phyloP scores from a whole-genome alignment of 2,113 vertebrate genomes.

The Ornithorhynchus anatinus region DNA sequence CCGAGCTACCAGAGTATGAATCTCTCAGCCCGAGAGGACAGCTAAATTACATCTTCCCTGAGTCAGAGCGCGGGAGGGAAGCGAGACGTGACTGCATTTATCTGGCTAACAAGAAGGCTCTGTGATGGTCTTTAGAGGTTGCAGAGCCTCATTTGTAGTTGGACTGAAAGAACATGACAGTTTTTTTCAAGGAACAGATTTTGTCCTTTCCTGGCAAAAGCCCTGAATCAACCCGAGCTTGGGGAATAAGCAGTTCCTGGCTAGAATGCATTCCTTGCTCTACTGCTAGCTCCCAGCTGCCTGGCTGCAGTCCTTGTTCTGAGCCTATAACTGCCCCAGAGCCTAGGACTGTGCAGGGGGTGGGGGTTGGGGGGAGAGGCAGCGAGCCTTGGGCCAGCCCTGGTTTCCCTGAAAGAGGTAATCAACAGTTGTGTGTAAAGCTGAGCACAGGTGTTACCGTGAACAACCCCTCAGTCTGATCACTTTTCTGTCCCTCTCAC shows the following conservation, averaged over 20 bases:
- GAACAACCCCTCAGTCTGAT: too few species aligned
- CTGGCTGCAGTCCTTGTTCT: conserved; percentile 32
- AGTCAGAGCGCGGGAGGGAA: conserved; percentile 20
- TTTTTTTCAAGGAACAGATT: conserved; percentile 37
- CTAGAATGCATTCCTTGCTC: not conserved
- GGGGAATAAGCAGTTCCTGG: conserved; percentile 45
- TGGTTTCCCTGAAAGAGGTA: too few species aligned
- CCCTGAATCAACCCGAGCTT: conserved; percentile 37
- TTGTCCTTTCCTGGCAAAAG: conserved; percentile 39
- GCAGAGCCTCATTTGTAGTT: conserved; percentile 8
- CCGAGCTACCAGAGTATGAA: conserved; percentile 18
- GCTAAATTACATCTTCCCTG: conserved; percentile 36
- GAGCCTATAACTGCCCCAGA: conserved; percentile 28
- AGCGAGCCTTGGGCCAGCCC: too few species aligned
- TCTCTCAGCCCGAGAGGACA: conserved; percentile 30
- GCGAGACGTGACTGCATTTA: conserved; percentile 1
- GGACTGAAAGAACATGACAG: not conserved
- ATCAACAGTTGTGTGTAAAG: too few species aligned
- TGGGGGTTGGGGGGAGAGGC: too few species aligned
- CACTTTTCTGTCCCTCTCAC: conserved; percentile 47
- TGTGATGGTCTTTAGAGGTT: conserved; percentile 2
- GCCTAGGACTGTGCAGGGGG: too few species aligned
- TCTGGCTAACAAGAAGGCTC: conserved; percentile 6
- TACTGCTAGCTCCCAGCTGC: conserved; percentile 31
- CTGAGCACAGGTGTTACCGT: too few species aligned